These are phyloP conservation scores for Tinea semifulvella DNA, from an alignment of 2,888 invertebrate genomes.

Conservation along the genomic window DNA sequence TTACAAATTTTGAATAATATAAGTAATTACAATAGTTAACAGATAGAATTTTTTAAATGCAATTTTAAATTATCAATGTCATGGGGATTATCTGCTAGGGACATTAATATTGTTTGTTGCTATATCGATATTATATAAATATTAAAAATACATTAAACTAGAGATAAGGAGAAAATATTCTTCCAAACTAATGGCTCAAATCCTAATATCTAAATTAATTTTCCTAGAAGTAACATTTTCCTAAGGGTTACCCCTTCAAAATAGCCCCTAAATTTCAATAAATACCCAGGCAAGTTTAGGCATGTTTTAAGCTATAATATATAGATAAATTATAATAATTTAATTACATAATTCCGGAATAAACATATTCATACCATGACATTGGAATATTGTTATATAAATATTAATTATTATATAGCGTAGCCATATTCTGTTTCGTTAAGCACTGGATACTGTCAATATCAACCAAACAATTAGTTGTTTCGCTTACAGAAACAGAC, in stretches of 20 bases:
- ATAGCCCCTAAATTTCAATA: slow-evolving; percentile 36
- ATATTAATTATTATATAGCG: too few relatives aligned
- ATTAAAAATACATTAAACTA: slow-evolving; percentile 25
- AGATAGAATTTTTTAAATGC: slow-evolving; percentile 62
- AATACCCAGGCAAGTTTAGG: slow-evolving; percentile 56
- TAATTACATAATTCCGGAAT: not conserved
- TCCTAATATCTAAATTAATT: slow-evolving; percentile 38
- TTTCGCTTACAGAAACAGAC: too few relatives aligned
- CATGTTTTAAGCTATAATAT: slow-evolving; percentile 31
- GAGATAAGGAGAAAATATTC: slow-evolving; percentile 27
- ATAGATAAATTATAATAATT: not conserved
- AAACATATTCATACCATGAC: slow-evolving; percentile 35
- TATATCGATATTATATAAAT: not conserved
- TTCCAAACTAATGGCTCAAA: slow-evolving; percentile 30
- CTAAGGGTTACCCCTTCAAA: slow-evolving; percentile 43
- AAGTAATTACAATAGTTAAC: slow-evolving; percentile 60
- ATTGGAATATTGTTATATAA: too few relatives aligned
- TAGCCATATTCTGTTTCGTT: too few relatives aligned
- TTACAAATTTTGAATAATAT: slow-evolving; percentile 62
- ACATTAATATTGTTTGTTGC: not conserved
- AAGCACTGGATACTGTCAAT: too few relatives aligned
- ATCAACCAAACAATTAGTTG: too few relatives aligned
- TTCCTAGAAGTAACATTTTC: slow-evolving; percentile 37
- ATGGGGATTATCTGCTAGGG: slow-evolving; percentile 31
- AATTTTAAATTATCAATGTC: slow-evolving; percentile 54